Percentiles rank a stretch among this genome's conserved stretches.
These are phyloP conservation scores for Colistium nudipinnis DNA, from an alignment of 2,113 vertebrate genomes.

Conservation along the genomic window DNA sequence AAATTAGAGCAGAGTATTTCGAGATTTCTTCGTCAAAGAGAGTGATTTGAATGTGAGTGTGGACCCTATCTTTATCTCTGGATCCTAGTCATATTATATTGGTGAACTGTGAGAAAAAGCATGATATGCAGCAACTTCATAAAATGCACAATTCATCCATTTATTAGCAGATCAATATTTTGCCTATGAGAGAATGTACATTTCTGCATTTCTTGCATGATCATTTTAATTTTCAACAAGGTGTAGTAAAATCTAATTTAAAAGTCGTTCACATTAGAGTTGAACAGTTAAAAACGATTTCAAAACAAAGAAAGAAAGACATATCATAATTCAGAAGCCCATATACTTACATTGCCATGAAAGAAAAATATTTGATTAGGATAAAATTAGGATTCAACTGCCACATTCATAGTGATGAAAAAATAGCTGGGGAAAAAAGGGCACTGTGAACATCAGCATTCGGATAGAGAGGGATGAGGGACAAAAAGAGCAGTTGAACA, in stretches of 20 bases:
- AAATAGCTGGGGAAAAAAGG: constrained; percentile 7
- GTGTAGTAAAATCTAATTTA: constrained; percentile 38
- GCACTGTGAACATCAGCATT: constrained; percentile 1
- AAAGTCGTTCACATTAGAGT: constrained; percentile 21
- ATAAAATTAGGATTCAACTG: not conserved
- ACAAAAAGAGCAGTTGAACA: not conserved
- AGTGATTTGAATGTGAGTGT: not conserved
- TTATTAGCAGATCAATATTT: constrained; percentile 1
- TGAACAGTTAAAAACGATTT: constrained; percentile 1
- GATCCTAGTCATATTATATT: constrained; percentile 12
- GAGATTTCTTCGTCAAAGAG: not conserved
- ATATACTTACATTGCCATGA: not conserved
- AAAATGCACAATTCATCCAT: not conserved
- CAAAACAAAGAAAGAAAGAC: not conserved
- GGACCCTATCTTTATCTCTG: not conserved
- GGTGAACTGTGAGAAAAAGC: not conserved
- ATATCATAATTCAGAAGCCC: not conserved
- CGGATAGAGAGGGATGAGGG: not conserved
- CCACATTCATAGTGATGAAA: constrained; percentile 9
- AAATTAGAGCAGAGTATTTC: not conserved
- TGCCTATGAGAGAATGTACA: not conserved
- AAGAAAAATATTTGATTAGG: constrained; percentile 22
- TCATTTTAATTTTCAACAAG: constrained; percentile 9
- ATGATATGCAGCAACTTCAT: constrained; percentile 26
- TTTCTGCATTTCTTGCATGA: not conserved